Evolutionary conservation across 2,888 invertebrate genomes (phyloP).

Genomic region (Hermaeophaga mercurialis): DNA sequence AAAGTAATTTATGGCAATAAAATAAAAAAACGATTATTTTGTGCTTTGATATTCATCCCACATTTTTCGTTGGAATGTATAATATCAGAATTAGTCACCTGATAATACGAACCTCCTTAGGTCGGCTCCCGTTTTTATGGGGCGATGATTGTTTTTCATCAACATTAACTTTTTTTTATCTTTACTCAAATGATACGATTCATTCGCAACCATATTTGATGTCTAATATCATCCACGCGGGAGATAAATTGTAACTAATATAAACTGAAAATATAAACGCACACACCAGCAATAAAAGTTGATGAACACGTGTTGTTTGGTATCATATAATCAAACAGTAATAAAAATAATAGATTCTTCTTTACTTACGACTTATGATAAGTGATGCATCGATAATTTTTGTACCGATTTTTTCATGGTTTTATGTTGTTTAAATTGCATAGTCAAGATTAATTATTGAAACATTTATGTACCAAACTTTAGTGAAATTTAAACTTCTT

Average conservation of each 20-base stretch:
- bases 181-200: neutral
- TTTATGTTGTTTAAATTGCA: too few species aligned
- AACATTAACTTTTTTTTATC: neutral
- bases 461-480: too few species aligned
- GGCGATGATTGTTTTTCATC: neutral
- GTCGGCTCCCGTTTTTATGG: neutral
- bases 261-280: neutral
- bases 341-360: neutral
- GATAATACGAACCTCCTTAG: neutral
- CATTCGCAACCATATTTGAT: conserved; percentile 2
- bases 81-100: too few species aligned
- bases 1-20: too few species aligned
- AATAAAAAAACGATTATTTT: too few species aligned
- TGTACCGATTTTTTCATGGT: too few species aligned
- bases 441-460: too few species aligned
- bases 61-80: too few species aligned
- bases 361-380: conserved; percentile 4
- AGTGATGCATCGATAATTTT: too few species aligned
- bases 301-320: conserved; percentile 2
- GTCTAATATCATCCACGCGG: conserved; percentile 2
- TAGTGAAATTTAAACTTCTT: too few species aligned
- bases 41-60: too few species aligned
- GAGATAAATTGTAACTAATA: conserved; percentile 10
- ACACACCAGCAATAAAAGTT: neutral
- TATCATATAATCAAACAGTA: neutral